phyloP scores from a whole-genome alignment of 2,113 vertebrate species.

The Apaloderma vittatum region DNA sequence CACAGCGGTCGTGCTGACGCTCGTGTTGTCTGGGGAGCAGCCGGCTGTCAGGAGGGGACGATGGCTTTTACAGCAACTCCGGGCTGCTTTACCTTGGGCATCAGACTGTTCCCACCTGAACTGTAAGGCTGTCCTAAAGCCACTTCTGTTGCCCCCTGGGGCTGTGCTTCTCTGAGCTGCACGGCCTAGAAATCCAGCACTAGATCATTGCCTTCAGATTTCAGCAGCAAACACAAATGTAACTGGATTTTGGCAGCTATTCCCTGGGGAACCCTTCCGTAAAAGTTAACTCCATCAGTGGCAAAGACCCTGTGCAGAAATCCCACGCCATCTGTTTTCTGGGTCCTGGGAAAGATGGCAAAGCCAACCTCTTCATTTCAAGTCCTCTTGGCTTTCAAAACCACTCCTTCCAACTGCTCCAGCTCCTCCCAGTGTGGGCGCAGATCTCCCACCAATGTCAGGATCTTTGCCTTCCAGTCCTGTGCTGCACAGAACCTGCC shows the following conservation, averaged over 20 bases:
- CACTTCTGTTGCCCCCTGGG: background rate
- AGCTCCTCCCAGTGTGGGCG: background rate
- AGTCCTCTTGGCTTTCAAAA: background rate
- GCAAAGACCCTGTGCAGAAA: background rate
- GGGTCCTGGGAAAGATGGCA: background rate
- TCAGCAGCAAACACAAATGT: background rate
- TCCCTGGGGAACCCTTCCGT: background rate
- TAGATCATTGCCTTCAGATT: background rate
- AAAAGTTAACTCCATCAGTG: background rate
- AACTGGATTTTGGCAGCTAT: slow-evolving; percentile 7
- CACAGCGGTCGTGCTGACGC: background rate
- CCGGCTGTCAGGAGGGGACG: background rate
- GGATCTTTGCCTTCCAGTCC: background rate
- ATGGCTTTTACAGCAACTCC: background rate
- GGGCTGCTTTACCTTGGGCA: background rate
- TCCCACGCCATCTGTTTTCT: background rate
- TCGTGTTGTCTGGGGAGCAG: background rate
- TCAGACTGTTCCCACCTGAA: background rate
- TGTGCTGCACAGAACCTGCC: background rate
- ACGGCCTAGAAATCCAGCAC: background rate
- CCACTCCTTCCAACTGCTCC: background rate
- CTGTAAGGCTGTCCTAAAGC: background rate
- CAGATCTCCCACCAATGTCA: background rate
- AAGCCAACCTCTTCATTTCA: background rate
- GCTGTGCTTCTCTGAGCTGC: slow-evolving; percentile 17